Base-by-base conservation (phyloP, 92 coral and sea anemone genomes). In the Umimayanthus chanpuru region DNA sequence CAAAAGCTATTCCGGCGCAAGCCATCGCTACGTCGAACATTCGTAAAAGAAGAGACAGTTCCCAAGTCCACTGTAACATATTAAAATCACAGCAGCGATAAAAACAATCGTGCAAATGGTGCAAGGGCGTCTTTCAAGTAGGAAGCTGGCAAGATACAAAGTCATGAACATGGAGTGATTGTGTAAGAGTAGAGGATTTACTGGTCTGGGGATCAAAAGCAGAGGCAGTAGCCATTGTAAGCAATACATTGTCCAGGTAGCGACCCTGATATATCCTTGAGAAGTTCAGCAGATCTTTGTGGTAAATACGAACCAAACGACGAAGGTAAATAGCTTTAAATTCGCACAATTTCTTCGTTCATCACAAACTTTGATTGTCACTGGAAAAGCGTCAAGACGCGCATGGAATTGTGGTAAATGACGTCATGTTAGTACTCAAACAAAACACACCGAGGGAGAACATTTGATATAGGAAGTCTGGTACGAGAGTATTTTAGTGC, bases 141-240 rank as follows among this genome's bases (percentile, higher is more conserved):
- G 93, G 88, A 97, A 97, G 80, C 99, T 97, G 43, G 99, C 99
- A 91, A 97, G 88, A 73, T 97, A 97, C 77, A 97, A 91, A 26
- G 99, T 97, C 99, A 97, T 97, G 86, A 97, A 97, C 99, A 97
- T 95, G 36, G 99, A 97, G 79, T 97, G 98, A 82, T 97, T 97
- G 92, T 95, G 98, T 89, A 97, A 88, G 88, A 97, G 83, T 77
- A 97, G 90, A 76, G 97, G 94, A 86, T 95, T 97, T 86, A 93
- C 94, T n/a, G 99, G 99, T 64, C 98, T 93, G 75, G 99, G 99
- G 82, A 97, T 97, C 67, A 97, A 90, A 73, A 97, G 91, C 56
- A 97, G 90, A 43, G 99, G 99, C 87, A 97, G 90, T 9, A 97
- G 94, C 99, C 99, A 97, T 88, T 97, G 99, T 85, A 97, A 88